These are phyloP conservation scores for Boulengeromyrus knoepffleri DNA, from an alignment of 2,113 vertebrate genomes.

Conservation along the genomic window DNA sequence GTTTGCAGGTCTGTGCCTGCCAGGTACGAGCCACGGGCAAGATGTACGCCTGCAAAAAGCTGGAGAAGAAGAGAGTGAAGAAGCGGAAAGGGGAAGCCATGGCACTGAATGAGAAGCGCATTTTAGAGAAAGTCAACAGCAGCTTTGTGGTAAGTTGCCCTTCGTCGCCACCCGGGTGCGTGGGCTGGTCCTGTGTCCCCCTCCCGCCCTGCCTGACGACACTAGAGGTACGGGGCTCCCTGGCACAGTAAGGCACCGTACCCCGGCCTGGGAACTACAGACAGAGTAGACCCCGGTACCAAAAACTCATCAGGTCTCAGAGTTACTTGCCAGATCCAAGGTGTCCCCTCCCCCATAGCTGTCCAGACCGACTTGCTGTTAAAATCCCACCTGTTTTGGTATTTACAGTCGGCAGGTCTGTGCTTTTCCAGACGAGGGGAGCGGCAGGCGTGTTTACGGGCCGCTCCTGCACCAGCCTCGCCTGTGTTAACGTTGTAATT, in stretches of 20 bases:
- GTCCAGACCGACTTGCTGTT: not conserved
- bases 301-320: not conserved
- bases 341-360: not conserved
- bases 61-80: conserved; percentile 90
- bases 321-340: not conserved
- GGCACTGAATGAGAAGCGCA: conserved; percentile 84
- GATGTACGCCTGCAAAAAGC: conserved; percentile 94
- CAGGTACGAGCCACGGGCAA: conserved; percentile 90
- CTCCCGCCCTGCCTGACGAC: not conserved
- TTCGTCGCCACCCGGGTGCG: conserved; percentile 23
- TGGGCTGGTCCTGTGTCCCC: not conserved
- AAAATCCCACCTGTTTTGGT: not conserved
- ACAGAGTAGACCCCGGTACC: not conserved
- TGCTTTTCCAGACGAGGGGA: conserved; percentile 35
- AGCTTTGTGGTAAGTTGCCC: conserved; percentile 85
- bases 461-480: conserved; percentile 22
- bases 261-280: not conserved
- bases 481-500: conserved; percentile 29
- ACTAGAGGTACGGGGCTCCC: not conserved
- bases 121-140: conserved; percentile 89
- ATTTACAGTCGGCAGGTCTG: conserved; percentile 33
- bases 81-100: conserved; percentile 84
- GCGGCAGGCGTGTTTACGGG: conserved; percentile 28
- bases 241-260: not conserved
- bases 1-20: conserved; percentile 80